Evolutionary conservation across 2,797 vertebrate species (phyloP), one percentile per base, ranked within the genome.

Genomic region (Ibycter americanus): DNA sequence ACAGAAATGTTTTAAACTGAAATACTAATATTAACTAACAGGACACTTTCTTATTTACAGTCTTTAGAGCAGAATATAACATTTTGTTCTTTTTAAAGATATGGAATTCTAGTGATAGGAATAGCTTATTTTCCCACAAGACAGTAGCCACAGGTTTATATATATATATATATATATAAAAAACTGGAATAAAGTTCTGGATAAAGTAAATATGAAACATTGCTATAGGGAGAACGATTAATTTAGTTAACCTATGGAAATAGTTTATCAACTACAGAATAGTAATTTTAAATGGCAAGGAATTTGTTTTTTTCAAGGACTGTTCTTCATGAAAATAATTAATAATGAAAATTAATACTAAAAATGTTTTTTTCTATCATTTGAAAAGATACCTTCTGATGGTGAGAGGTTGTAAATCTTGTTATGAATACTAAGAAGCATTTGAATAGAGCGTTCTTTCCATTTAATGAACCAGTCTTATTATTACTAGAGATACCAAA

Each of bases 321-420:
- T 83, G 19, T 65, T 93, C 44, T 87, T 85, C 59, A 47, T 22
- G 58, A 32, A 79, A 96, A 94, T 72, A 96, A 91, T 73, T 49
- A 85, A 83, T 95, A 4, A n/a, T 76, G 5, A 80, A 76, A 93
- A 89, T 82, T 88, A 89, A 46, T 89, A 34, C 47, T 61, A 56
- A 55, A 56, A 83, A 42, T 31, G 1, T 0, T 14, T 67, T 6
- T 40, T 29, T 40, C 5, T 31, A 46, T 15, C 11, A 29, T 66
- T 95, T 72, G 36, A 67, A 87, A 88, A 63, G 15, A 55, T 62
- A 47, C 6, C 17, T 96, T 86, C 58, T 76, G 73, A 87, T 59
- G 42, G 32, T 79, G 79, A 47, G 62, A 61, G 15, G 29, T 66
- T 88, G 27, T 36, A 51, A 29, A 59, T 91, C 63, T 90, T 91